Conservation (phyloP, 2,113 vertebrate species). For the Orientallactaga bullata region DNA sequence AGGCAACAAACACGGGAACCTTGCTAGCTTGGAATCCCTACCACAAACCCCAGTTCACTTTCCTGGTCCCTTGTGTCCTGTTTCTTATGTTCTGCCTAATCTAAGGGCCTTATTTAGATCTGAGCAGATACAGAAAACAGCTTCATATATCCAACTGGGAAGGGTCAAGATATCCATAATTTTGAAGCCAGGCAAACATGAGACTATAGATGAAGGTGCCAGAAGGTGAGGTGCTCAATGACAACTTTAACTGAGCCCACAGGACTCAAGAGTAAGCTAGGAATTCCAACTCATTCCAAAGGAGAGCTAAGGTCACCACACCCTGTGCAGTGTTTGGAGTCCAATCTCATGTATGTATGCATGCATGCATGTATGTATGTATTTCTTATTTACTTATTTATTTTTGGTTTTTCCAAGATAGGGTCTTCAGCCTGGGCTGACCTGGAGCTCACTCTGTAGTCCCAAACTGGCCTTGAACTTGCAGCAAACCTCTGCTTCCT, state of each 20-base stretch:
- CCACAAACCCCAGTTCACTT: not conserved
- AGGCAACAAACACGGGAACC: not conserved
- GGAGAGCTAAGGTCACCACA: not conserved
- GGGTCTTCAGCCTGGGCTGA: no score
- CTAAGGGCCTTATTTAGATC: not conserved
- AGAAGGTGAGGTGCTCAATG: not conserved
- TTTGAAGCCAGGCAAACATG: not conserved
- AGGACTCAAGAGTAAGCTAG: not conserved
- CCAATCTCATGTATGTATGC: not conserved
- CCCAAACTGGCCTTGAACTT: no score
- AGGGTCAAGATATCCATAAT: not conserved
- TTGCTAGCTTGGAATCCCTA: not conserved
- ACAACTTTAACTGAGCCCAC: not conserved
- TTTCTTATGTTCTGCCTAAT: not conserved
- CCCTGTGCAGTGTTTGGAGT: not conserved
- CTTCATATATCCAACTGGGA: not conserved
- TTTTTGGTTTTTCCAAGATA: no score
- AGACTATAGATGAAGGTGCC: not conserved
- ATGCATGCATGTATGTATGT: no score
- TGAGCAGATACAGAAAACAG: not conserved
- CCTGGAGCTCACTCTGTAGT: no score
- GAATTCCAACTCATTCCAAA: not conserved
- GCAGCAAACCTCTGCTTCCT: no score
- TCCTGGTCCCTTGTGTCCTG: not conserved
- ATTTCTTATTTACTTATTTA: no score